Evolutionary conservation across 2,797 vertebrate genomes (phyloP).

Genomic region (Mastacembelus armatus): DNA sequence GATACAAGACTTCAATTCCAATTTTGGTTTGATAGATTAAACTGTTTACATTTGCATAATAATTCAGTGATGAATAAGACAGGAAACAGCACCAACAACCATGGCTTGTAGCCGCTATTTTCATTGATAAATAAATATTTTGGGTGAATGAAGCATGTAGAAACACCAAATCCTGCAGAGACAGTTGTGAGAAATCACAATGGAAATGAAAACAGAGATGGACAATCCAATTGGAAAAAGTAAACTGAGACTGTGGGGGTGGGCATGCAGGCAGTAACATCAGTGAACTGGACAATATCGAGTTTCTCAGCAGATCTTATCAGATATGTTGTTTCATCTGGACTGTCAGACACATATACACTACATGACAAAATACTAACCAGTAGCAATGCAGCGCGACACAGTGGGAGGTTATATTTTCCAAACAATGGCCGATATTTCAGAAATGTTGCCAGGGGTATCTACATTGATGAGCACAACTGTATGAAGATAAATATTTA

Average conservation of each 20-base stretch:
- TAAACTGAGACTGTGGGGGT: conserved; percentile 30
- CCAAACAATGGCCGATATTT: too few relatives aligned
- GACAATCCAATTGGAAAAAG: conserved; percentile 42
- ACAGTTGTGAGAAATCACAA: conserved; percentile 43
- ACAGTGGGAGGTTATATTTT: too few relatives aligned
- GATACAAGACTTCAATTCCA: background rate
- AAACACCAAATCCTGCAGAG: conserved; percentile 11
- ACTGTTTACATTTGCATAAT: too few relatives aligned
- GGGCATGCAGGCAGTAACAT: conserved; percentile 12
- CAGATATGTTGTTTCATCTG: conserved; percentile 48
- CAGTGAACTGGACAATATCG: conserved; percentile 28
- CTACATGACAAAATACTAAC: background rate
- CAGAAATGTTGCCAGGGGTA: too few relatives aligned
- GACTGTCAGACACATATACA: background rate
- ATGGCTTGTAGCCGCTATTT: background rate
- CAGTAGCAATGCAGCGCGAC: too few relatives aligned
- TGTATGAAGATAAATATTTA: background rate
- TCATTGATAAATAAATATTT: background rate
- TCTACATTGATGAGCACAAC: too few relatives aligned
- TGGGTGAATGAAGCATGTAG: conserved; percentile 4
- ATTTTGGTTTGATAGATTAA: too few relatives aligned
- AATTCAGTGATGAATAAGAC: background rate
- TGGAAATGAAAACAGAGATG: conserved; percentile 29
- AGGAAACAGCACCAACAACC: background rate
- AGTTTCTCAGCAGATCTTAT: conserved; percentile 44